Percentiles rank a stretch among this genome's conserved stretches.
phyloP scores from a whole-genome alignment of 37 sponge, comb jelly and placozoan species.

The Diacarnus erythraeanus region DNA sequence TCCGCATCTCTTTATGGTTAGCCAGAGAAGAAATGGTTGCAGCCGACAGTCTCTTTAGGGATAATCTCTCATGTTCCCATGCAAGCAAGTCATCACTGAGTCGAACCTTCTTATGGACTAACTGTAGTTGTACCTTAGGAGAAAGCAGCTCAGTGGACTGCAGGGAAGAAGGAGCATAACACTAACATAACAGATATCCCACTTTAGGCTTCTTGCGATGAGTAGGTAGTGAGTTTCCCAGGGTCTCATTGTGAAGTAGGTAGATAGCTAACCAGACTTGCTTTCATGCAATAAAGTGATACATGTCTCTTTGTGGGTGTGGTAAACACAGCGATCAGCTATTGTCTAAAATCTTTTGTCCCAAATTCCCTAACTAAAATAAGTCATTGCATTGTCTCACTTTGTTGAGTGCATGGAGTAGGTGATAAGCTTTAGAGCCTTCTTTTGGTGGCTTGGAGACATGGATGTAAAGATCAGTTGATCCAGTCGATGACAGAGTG shows the following conservation, averaged over 20 bases:
- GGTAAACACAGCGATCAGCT: too few species aligned
- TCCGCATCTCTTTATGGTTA: conserved; percentile 22
- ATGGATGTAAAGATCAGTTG: conserved; percentile 64
- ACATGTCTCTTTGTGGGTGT: too few species aligned
- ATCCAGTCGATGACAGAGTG: conserved; percentile 33
- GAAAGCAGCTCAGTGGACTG: conserved; percentile 13
- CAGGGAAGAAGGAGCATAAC: neutral
- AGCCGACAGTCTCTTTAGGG: conserved; percentile 81
- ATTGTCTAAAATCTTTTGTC: too few species aligned
- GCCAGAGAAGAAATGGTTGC: conserved; percentile 73
- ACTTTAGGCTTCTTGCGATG: too few species aligned
- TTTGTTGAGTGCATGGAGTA: conserved; percentile 44
- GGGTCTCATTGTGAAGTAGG: too few species aligned
- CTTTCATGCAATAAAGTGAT: too few species aligned
- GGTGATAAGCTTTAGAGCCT: conserved; percentile 44
- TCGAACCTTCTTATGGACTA: conserved; percentile 84
- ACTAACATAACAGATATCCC: too few species aligned
- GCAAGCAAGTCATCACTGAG: conserved; percentile 81
- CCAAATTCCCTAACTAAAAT: too few species aligned
- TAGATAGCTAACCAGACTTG: too few species aligned
- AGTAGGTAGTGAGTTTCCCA: too few species aligned
- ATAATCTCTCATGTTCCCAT: conserved; percentile 96
- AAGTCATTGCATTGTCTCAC: too few species aligned
- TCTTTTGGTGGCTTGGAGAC: conserved; percentile 91
- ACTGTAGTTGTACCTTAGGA: neutral